Evolutionary conservation across 2,113 vertebrate species (phyloP).

Genomic region (Chiloscyllium plagiosum): DNA sequence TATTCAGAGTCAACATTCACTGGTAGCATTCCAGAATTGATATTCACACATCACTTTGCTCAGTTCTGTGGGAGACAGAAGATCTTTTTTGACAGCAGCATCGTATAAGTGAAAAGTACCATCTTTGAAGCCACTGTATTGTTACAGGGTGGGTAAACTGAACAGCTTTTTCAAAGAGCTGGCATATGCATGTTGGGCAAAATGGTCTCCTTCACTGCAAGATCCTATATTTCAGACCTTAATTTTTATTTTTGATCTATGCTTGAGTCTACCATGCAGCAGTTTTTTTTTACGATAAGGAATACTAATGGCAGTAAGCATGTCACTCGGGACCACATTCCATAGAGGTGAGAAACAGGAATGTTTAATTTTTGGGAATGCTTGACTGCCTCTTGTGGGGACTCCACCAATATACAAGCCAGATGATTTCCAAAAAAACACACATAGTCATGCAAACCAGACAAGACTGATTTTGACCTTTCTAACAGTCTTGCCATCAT

Average conservation of each 20-base stretch:
- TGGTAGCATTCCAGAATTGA: too few species aligned
- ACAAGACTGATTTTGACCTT: background rate
- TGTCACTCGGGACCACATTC: background rate
- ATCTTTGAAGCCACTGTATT: too few species aligned
- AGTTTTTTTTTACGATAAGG: background rate
- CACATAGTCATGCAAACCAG: background rate
- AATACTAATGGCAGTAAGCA: background rate
- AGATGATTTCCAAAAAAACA: background rate
- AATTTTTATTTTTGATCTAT: background rate
- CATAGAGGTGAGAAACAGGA: background rate
- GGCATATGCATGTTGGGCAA: background rate
- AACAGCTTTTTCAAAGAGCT: background rate
- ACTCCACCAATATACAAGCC: background rate
- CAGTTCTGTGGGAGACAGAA: too few species aligned
- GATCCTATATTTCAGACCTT: background rate
- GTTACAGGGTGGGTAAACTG: too few species aligned
- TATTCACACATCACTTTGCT: too few species aligned
- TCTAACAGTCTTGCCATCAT: background rate
- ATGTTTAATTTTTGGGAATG: slow-evolving; percentile 15
- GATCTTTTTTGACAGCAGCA: too few species aligned
- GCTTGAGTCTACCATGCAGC: background rate
- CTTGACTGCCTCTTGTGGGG: background rate
- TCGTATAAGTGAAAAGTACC: too few species aligned
- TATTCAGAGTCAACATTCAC: too few species aligned
- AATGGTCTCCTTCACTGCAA: background rate